These are phyloP conservation scores for Antennarius maculatus DNA, from an alignment of 2,797 vertebrate species.

Conservation along the genomic window DNA sequence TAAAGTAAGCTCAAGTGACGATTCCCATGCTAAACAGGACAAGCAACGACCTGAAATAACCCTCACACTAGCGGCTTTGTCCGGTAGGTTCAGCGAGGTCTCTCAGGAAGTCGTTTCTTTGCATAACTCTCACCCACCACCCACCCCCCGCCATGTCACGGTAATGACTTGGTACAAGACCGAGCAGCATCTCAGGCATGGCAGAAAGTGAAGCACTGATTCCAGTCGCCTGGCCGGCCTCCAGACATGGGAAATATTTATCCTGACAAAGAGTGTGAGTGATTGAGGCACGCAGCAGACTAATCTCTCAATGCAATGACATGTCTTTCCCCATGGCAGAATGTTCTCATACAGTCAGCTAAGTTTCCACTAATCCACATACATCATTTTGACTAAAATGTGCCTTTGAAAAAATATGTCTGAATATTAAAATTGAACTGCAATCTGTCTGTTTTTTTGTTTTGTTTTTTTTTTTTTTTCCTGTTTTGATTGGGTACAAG, in stretches of 20 bases:
- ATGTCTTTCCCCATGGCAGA: constrained; percentile 62
- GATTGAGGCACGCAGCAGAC: constrained; percentile 55
- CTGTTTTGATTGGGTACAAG: constrained; percentile 8
- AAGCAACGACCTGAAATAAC: constrained; percentile 71
- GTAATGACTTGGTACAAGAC: constrained; percentile 65
- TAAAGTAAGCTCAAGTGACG: constrained; percentile 76
- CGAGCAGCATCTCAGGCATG: constrained; percentile 43
- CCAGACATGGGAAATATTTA: constrained; percentile 67
- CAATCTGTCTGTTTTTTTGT: too few species aligned
- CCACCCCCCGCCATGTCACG: constrained; percentile 48
- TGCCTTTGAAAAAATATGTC: constrained; percentile 37
- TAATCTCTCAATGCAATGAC: constrained; percentile 70
- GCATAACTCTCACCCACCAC: constrained; percentile 53
- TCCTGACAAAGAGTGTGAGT: constrained; percentile 64
- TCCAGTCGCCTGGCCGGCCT: constrained; percentile 48
- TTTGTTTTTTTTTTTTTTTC: too few species aligned
- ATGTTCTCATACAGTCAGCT: constrained; percentile 56
- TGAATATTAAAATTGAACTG: constrained; percentile 7
- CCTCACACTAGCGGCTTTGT: constrained; percentile 78
- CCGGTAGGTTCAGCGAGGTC: constrained; percentile 47
- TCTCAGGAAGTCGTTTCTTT: constrained; percentile 67
- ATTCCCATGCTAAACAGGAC: constrained; percentile 74
- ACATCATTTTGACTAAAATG: constrained; percentile 46
- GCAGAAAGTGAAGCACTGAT: constrained; percentile 44
- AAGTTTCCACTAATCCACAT: constrained; percentile 68